Evolutionary conservation across 2,797 vertebrate genomes (phyloP).

Genomic region (Jordanella pulchra): DNA sequence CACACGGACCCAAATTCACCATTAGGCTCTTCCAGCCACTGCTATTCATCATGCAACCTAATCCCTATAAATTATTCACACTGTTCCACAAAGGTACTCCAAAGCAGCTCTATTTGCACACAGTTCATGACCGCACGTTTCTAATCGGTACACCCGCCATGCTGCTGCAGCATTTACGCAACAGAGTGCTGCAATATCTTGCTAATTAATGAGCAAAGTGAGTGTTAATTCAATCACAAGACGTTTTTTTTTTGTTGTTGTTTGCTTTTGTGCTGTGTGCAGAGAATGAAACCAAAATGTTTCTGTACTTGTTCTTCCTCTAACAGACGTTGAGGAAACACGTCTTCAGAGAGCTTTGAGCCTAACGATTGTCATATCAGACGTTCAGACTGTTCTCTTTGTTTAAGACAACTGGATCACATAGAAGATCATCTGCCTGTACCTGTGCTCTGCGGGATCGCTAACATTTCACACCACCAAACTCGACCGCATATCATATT

Average conservation of each 20-base stretch:
- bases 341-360: slow-evolving; percentile 6
- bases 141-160: slow-evolving; percentile 62
- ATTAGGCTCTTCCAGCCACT: slow-evolving; percentile 48
- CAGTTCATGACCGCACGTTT: slow-evolving; percentile 61
- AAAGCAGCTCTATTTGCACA: slow-evolving; percentile 52
- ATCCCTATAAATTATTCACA: slow-evolving; percentile 76
- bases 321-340: not conserved
- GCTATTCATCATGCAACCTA: slow-evolving; percentile 65
- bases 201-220: slow-evolving; percentile 73
- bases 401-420: too few relatives aligned
- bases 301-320: slow-evolving; percentile 17
- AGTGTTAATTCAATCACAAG: slow-evolving; percentile 42
- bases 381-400: slow-evolving; percentile 18
- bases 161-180: slow-evolving; percentile 54
- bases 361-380: slow-evolving; percentile 40
- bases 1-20: slow-evolving; percentile 59
- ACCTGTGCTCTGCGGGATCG: slow-evolving; percentile 26
- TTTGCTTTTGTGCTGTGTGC: slow-evolving; percentile 4
- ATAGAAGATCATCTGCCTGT: slow-evolving; percentile 12
- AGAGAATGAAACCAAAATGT: slow-evolving; percentile 26
- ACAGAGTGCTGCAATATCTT: slow-evolving; percentile 48
- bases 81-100: slow-evolving; percentile 57
- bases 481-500: slow-evolving; percentile 12
- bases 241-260: too few relatives aligned
- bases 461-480: slow-evolving; percentile 10